Evolutionary conservation across 2,113 vertebrate genomes (phyloP), one percentile per base, ranked within the genome.

Genomic region (Grus americana): DNA sequence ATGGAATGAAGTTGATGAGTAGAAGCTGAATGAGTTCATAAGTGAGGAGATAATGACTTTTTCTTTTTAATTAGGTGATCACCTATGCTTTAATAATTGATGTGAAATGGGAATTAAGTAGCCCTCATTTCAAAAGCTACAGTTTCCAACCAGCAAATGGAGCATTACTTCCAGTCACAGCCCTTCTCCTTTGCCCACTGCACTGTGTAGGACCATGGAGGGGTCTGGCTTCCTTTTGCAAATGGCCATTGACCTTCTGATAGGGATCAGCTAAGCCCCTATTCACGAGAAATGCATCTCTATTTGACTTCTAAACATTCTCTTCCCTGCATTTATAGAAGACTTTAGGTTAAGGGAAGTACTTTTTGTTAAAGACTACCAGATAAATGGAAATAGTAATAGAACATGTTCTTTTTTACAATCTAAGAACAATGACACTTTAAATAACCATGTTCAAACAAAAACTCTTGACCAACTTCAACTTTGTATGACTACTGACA

Each of bases 21-120:
- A 86, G 66, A 94, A 95, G 79, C 83, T 79, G 86, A 94, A 94
- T 71, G 52, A 89, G 73, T 90, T 95, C 58, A 96, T 91, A 95
- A 72, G 75, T 92, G 86, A 93, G 84, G 58, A 87, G 88, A 87
- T 62, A 96, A 92, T 66, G 15, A 76, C 88, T 46, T 80, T 79
- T 90, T 86, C 67, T 95, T 91, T 87, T 91, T 65, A 97, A 94
- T 95, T 97, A 95, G 91, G 72, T 0, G 9, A 96, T 79, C 90
- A 81, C 89, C 81, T 95, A 40, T 80, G 78, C 55, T 91, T 88
- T 87, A 94, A 95, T 88, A 96, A 94, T 68, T 93, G 38, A 91
- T 86, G 80, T 88, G 83, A 88, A 87, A 87, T 50, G 32, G 82
- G 58, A 93, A 97, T 79, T 90, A 87, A 62, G 67, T 70, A 79